Evolutionary conservation across 1,140 invertebrate species (phyloP).

Genomic region (Tetramorium simillimum): DNA sequence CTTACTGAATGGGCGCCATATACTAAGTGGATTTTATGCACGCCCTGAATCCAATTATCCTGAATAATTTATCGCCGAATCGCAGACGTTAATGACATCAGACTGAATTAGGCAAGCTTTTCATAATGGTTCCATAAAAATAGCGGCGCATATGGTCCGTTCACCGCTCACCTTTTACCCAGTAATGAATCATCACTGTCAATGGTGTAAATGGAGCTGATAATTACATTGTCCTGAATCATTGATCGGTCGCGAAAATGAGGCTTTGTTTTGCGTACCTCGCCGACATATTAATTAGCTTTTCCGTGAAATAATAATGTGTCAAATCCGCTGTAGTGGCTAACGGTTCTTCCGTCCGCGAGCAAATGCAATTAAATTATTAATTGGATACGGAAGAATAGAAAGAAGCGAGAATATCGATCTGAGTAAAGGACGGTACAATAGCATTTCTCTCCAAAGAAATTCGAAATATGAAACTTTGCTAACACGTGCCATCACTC

Average conservation of each 20-base stretch:
- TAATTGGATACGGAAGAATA: slow-evolving; percentile 18
- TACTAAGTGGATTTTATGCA: slow-evolving; percentile 74
- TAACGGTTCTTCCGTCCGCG: background rate
- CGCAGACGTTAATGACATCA: slow-evolving; percentile 76
- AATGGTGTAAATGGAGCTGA: slow-evolving; percentile 64
- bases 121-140: slow-evolving; percentile 62
- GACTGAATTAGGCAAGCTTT: slow-evolving; percentile 70
- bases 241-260: slow-evolving; percentile 42
- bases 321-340: slow-evolving; percentile 20
- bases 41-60: slow-evolving; percentile 74
- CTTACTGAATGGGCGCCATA: slow-evolving; percentile 58
- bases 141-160: slow-evolving; percentile 24
- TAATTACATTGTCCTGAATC: slow-evolving; percentile 55
- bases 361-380: slow-evolving; percentile 31
- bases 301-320: slow-evolving; percentile 26
- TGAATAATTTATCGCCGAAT: slow-evolving; percentile 78
- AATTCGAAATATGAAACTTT: background rate
- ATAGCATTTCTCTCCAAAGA: background rate
- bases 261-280: slow-evolving; percentile 29
- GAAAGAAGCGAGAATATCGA: background rate
- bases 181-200: slow-evolving; percentile 66
- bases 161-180: slow-evolving; percentile 35
- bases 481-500: background rate
- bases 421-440: background rate
- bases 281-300: slow-evolving; percentile 54